A percentile compares a stretch with the other conserved stretches of the same genome.
These are phyloP conservation scores for Gisinianus flammeolus DNA, from an alignment of 2,888 invertebrate species.

Conservation along the genomic window DNA sequence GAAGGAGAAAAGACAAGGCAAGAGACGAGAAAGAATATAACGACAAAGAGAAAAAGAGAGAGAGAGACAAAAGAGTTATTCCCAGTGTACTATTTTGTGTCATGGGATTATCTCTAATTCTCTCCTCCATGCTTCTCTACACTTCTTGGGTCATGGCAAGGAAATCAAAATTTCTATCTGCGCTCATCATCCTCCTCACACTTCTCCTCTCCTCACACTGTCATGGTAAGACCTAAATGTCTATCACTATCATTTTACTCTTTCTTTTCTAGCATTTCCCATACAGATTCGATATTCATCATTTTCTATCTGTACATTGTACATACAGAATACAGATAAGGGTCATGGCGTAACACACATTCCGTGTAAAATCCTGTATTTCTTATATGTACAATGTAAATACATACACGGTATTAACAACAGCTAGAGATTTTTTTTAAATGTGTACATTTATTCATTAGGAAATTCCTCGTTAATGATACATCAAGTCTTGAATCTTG, in stretches of 20 bases:
- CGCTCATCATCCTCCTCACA: conserved; percentile 55
- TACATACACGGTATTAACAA: too few relatives aligned
- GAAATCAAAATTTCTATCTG: conserved; percentile 53
- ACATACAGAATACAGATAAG: not conserved
- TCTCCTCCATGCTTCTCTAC: not conserved
- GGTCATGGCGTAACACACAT: not conserved
- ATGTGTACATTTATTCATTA: too few relatives aligned
- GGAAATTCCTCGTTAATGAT: too few relatives aligned
- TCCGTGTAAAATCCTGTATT: too few relatives aligned
- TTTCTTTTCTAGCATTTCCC: not conserved
- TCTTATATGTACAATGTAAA: too few relatives aligned
- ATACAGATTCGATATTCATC: not conserved
- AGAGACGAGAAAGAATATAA: not conserved
- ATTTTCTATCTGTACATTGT: not conserved
- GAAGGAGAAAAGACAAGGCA: not conserved
- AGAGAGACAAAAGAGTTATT: not conserved
- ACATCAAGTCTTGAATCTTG: not conserved
- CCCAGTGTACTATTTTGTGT: conserved; percentile 44
- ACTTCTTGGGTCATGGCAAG: conserved; percentile 45
- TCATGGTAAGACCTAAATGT: conserved; percentile 55
- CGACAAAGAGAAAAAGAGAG: not conserved
- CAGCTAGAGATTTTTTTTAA: too few relatives aligned
- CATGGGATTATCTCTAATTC: conserved; percentile 48
- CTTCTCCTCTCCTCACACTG: conserved; percentile 57
- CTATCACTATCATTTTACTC: not conserved